Percentiles rank a stretch among this genome's conserved stretches.
phyloP scores from a whole-genome alignment of 2,888 invertebrate genomes.

The Andrena chrysosceles region DNA sequence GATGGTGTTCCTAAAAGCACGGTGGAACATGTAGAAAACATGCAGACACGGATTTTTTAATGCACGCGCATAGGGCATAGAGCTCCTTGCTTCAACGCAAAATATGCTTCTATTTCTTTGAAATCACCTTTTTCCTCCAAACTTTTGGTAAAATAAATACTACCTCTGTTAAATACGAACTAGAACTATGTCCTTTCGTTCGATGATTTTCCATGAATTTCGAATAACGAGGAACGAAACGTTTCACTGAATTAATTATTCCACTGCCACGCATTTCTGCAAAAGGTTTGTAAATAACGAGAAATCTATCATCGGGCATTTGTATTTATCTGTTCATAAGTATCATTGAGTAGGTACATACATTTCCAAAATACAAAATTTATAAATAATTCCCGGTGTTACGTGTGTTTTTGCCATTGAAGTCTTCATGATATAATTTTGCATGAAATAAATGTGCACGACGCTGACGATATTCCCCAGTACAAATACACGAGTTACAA shows the following conservation, averaged over 20 bases:
- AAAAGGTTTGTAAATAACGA: too few relatives aligned
- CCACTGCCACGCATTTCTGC: too few relatives aligned
- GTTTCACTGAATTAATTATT: too few relatives aligned
- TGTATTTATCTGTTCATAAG: too few relatives aligned
- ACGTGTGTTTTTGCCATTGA: not conserved
- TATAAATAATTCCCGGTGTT: too few relatives aligned
- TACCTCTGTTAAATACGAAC: too few relatives aligned
- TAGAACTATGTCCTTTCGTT: too few relatives aligned
- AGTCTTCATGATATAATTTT: not conserved
- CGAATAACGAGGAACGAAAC: too few relatives aligned
- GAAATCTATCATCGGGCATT: too few relatives aligned
- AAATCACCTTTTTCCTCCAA: not conserved
- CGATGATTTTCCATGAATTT: too few relatives aligned
- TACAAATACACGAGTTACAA: conserved; percentile 17
- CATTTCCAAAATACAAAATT: too few relatives aligned
- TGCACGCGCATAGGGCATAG: not conserved
- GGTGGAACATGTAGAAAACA: not conserved
- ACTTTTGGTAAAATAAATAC: not conserved
- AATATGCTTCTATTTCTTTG: not conserved
- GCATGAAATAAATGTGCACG: conserved; percentile 2
- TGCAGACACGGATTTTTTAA: conserved; percentile 26
- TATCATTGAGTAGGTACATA: too few relatives aligned
- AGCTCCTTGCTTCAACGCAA: not conserved
- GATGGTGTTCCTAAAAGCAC: not conserved
- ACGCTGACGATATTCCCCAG: conserved; percentile 14